These are phyloP conservation scores for Trissolcus basalis DNA, from an alignment of 1,140 invertebrate genomes.

Conservation along the genomic window DNA sequence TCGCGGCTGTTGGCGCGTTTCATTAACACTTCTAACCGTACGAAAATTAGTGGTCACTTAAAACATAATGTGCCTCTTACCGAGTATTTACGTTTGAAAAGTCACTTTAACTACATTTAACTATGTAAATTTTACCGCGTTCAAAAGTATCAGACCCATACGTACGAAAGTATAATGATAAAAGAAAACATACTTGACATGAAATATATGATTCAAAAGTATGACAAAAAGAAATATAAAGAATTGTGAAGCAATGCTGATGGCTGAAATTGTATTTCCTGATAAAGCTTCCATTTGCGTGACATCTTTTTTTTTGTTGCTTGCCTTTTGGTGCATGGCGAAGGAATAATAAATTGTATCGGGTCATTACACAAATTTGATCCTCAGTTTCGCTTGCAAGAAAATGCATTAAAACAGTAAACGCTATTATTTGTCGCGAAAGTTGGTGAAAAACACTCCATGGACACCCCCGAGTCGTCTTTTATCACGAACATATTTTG, in stretches of 20 bases:
- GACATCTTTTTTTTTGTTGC: too few relatives aligned
- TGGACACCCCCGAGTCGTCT: constrained; percentile 63
- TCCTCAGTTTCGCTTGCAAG: not conserved
- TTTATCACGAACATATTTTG: constrained; percentile 64
- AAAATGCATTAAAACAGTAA: constrained; percentile 32
- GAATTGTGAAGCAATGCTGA: too few relatives aligned
- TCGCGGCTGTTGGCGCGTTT: constrained; percentile 28
- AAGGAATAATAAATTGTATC: not conserved
- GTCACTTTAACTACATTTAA: too few relatives aligned
- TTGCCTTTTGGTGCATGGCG: too few relatives aligned
- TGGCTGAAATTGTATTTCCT: too few relatives aligned
- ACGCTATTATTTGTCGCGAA: constrained; percentile 51
- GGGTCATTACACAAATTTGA: not conserved
- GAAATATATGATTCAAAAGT: too few relatives aligned
- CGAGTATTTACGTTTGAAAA: too few relatives aligned
- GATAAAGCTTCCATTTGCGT: not conserved
- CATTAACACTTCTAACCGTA: constrained; percentile 22
- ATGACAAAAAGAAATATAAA: too few relatives aligned
- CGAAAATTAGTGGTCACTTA: constrained; percentile 18
- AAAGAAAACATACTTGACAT: too few relatives aligned
- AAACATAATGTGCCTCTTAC: constrained; percentile 4
- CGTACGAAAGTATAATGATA: too few relatives aligned
- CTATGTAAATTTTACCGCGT: too few relatives aligned
- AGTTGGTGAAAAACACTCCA: constrained; percentile 60
- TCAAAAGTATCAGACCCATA: too few relatives aligned